Conservation (phyloP, 2,888 invertebrate genomes). For the Pardosa pseudoannulata region DNA sequence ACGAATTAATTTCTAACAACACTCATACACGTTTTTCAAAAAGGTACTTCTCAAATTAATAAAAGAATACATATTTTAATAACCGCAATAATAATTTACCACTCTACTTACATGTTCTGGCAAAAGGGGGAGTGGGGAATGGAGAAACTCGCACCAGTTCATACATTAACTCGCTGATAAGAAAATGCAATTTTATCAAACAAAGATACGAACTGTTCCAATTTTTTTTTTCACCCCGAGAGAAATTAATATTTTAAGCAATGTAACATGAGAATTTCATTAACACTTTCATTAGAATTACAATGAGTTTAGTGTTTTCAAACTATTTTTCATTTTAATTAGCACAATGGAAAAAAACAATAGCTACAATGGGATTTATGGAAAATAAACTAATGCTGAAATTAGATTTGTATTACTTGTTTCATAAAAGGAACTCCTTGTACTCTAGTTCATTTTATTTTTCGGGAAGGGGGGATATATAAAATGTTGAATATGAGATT, state of each 20-base stretch:
- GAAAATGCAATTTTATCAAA: background rate
- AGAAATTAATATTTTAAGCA: background rate
- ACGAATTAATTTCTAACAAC: too few relatives aligned
- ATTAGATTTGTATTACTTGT: background rate
- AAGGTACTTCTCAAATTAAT: background rate
- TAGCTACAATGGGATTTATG: too few relatives aligned
- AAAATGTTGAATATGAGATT: too few relatives aligned
- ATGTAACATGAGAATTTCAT: background rate
- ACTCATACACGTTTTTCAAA: too few relatives aligned
- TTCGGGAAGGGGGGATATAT: too few relatives aligned
- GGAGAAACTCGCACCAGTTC: too few relatives aligned
- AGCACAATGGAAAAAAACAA: background rate
- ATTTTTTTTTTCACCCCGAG: background rate
- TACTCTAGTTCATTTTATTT: too few relatives aligned
- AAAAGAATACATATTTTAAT: background rate
- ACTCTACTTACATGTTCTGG: too few relatives aligned
- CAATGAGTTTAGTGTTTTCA: background rate
- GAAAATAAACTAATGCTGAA: background rate
- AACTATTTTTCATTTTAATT: background rate
- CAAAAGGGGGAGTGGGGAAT: too few relatives aligned
- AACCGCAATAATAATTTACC: background rate
- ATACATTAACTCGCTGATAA: background rate
- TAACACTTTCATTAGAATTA: background rate
- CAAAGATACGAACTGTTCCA: background rate
- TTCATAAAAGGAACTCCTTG: background rate